Percentiles rank a stretch among this genome's conserved stretches.
Evolutionary conservation across 2,113 vertebrate species (phyloP).

Genomic region (Erinaceus europaeus): DNA sequence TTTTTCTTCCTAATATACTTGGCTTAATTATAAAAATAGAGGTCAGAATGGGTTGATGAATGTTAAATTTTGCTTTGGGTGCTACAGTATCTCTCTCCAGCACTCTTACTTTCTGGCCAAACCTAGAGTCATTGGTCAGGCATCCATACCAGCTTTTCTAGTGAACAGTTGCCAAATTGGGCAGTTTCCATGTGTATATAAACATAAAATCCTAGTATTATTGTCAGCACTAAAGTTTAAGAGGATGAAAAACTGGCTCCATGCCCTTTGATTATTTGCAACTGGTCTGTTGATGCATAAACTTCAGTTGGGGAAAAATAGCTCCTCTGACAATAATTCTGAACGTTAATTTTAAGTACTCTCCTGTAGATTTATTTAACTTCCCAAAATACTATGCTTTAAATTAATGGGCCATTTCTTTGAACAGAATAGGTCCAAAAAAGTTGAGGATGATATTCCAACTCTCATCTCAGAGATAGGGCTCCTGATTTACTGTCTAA

Average conservation of each 20-base stretch:
- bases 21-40: slow-evolving; percentile 4
- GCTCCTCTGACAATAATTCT: slow-evolving; percentile 58
- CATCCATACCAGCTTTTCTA: neutral
- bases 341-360: slow-evolving; percentile 60
- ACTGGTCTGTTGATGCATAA: slow-evolving; percentile 38
- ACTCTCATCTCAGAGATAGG: neutral
- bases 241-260: slow-evolving; percentile 20
- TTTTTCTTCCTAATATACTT: neutral
- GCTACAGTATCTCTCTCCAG: neutral
- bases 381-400: slow-evolving; percentile 40
- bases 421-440: slow-evolving; percentile 32
- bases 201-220: slow-evolving; percentile 13
- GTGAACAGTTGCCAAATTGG: neutral
- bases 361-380: slow-evolving; percentile 54
- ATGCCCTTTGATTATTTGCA: neutral
- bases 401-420: slow-evolving; percentile 55
- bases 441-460: neutral
- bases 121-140: neutral
- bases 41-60: neutral
- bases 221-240: slow-evolving; percentile 17
- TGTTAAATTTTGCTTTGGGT: neutral
- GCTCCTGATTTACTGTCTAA: neutral
- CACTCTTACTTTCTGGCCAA: neutral
- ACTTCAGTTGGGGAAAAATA: slow-evolving; percentile 40
- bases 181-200: neutral